Evolutionary conservation across 2,888 invertebrate genomes (phyloP), one percentile per base, ranked within the genome.

Genomic region (Teleogryllus oceanicus): DNA sequence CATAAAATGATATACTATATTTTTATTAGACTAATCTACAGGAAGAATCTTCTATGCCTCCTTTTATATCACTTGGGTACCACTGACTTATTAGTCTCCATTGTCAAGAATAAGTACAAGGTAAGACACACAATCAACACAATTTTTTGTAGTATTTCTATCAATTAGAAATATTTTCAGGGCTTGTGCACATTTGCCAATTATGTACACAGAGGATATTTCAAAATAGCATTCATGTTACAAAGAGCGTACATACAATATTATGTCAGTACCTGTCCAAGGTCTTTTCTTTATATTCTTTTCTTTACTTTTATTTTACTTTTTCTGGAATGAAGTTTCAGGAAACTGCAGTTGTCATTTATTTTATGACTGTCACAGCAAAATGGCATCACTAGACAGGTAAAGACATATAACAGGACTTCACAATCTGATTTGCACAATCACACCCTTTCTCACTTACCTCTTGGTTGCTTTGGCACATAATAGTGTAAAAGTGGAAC

Each of bases 151-250:
- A 62, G n/a, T 62, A 37, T 37, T 37, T 37, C 37, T 1, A 37
- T 37, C 37, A 62, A 62, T 62, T 62, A 62, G 62, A 62, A 62
- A 62, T 62, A 62, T 62, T 62, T 62, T 62, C n/a, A 62, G 62
- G 62, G 13, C 62, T 62, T 13, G n/a, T 62, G 62, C n/a, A 62
- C 62, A 62, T 62, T 62, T 62, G 62, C 62, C 62, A 62, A 62
- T 62, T 62, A 62, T 62, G 62, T 62, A 62, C 62, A 62, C n/a
- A n/a, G n/a, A 62, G 62, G 62, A 62, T n/a, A 62, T 62, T 62
- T 62, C 62, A 62, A 62, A n/a, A 13, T 62, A 62, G 62, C 37
- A 37, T 62, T 62, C n/a, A n/a, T 18, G 62, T 62, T 62, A 62
- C 62, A 62, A n/a, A 62, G 62, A 62, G 13, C n/a, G 62, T 62